These are phyloP conservation scores for Itoplectis maculator DNA, from an alignment of 2,888 invertebrate genomes.

Conservation along the genomic window DNA sequence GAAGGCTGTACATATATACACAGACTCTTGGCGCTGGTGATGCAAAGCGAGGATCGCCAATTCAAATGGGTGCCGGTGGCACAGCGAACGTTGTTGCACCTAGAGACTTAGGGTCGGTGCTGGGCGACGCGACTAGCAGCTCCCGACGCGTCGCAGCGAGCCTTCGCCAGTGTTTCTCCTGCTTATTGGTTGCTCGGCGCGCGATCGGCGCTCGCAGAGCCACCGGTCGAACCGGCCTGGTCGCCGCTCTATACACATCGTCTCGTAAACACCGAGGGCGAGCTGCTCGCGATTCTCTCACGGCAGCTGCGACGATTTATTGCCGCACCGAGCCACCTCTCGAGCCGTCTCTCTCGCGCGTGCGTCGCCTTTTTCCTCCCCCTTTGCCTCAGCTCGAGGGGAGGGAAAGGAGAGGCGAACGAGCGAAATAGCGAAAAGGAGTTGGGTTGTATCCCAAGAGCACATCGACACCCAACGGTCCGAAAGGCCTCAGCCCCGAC, in stretches of 20 bases:
- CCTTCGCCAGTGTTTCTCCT: slow-evolving; percentile 1
- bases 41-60: slow-evolving; percentile 31
- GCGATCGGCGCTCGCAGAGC: slow-evolving; percentile 12
- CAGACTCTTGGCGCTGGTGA: background rate
- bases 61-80: background rate
- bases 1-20: background rate
- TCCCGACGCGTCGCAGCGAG: background rate
- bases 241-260: slow-evolving; percentile 4
- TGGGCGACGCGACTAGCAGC: background rate
- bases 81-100: background rate
- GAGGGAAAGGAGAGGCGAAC: slow-evolving; percentile 49
- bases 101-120: slow-evolving; percentile 5
- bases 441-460: slow-evolving; percentile 46
- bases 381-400: slow-evolving; percentile 20
- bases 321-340: slow-evolving; percentile 52
- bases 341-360: slow-evolving; percentile 34
- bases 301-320: slow-evolving; percentile 66
- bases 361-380: slow-evolving; percentile 23
- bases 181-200: slow-evolving; percentile 5
- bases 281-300: slow-evolving; percentile 63
- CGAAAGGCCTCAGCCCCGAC: slow-evolving; percentile 28
- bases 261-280: slow-evolving; percentile 51
- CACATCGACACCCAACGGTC: slow-evolving; percentile 42
- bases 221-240: slow-evolving; percentile 46
- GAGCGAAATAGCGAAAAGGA: slow-evolving; percentile 42